These are phyloP conservation scores for Agrilus planipennis DNA, from an alignment of 1,140 invertebrate genomes.

Conservation along the genomic window DNA sequence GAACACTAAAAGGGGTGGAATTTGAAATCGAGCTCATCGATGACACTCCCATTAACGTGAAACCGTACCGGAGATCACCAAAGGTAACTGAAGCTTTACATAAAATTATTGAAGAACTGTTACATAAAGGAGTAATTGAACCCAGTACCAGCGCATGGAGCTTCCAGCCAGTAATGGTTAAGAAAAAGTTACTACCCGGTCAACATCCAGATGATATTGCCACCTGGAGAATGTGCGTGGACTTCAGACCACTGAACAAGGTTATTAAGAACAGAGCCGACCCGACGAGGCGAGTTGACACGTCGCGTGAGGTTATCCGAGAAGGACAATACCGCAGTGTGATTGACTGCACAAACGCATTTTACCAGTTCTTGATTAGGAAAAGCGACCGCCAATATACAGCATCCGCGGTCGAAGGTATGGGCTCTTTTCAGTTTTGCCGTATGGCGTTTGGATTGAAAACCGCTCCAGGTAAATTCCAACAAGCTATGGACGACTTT, in stretches of 20 bases:
- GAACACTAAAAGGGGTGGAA: too few species aligned
- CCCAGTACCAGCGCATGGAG: not conserved
- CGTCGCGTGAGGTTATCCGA: slow-evolving; percentile 18
- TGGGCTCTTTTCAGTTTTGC: slow-evolving; percentile 25
- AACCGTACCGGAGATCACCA: too few species aligned
- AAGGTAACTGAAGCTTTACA: too few species aligned
- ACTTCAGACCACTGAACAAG: slow-evolving; percentile 4
- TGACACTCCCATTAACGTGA: too few species aligned
- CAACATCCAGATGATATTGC: too few species aligned
- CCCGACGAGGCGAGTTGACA: slow-evolving; percentile 11
- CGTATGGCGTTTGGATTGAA: slow-evolving; percentile 8
- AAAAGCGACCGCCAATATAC: slow-evolving; percentile 20
- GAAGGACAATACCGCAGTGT: slow-evolving; percentile 16
- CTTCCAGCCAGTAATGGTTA: not conserved
- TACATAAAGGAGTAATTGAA: not conserved
- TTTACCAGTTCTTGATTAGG: slow-evolving; percentile 24
- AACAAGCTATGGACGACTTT: slow-evolving; percentile 18
- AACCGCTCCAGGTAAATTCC: slow-evolving; percentile 5
- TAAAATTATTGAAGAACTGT: not conserved
- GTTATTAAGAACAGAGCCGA: slow-evolving; percentile 19
- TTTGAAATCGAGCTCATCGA: too few species aligned
- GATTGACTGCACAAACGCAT: slow-evolving; percentile 10
- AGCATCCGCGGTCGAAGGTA: slow-evolving; percentile 21
- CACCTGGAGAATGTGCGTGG: not conserved
- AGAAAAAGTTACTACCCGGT: not conserved